Base-by-base conservation (phyloP, 92 coral and sea anemone genomes). In the Montipora capitata region DNA sequence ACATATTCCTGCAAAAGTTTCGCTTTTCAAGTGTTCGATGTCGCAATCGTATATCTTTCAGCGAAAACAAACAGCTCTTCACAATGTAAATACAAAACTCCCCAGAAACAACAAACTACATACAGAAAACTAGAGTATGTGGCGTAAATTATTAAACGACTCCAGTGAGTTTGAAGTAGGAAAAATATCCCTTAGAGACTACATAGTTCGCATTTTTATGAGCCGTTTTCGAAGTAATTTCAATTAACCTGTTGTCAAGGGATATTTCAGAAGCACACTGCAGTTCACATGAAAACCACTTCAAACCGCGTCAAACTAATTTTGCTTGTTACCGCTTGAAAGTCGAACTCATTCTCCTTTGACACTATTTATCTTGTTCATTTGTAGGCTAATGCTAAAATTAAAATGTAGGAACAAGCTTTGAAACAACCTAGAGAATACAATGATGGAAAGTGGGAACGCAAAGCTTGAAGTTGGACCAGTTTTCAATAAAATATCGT, bases 101-200 rank as follows among this genome's bases (percentile, higher is more conserved):
- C 12, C 17, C 65, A 59, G 13, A 72, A 16, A 48, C 2, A 68
- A 73, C 18, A 48, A 48, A 48, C 52, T 48, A 27, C 35, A 27
- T 27, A 27, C 35, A 27, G 35, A 52, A 41, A 42, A 69, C 10
- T 68, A 14, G 8, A 4, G 27, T 73, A 73, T 13, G 12, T 78
- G 15, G n/a, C 40, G 59, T 83, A 40, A 83, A 72, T 83, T 40
- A 72, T 72, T 72, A 2, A 83, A 72, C 71, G 4, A 41, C 40
- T 16, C 39, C 57, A 57, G 61, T 72, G 70, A 71, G 70, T 82
- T 71, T 54, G 40, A 40, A 40, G 8, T 8, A 17, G 54, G 44
- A 68, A 65, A 15, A 70, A 51, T 54, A 48, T 5, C 52, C 68
- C 68, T 68, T 10, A 14, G n/a, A 57, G 49, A 57, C 40, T 5